Evolutionary conservation across 2,888 invertebrate genomes (phyloP).

Genomic region (Conomelus anceps): DNA sequence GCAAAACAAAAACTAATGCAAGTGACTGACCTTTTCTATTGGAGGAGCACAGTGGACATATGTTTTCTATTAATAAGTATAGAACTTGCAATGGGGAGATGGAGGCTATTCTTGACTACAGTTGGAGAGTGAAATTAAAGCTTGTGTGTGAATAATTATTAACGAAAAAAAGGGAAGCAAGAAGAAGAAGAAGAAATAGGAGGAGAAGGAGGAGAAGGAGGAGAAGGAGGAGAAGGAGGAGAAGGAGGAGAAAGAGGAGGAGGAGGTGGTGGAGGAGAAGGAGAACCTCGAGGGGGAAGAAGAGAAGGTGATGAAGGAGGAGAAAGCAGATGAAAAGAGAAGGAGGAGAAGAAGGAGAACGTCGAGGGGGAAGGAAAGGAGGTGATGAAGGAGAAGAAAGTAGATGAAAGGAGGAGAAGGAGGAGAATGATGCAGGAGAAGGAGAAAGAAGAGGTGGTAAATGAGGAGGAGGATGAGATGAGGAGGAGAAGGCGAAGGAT

Average conservation of each 20-base stretch:
- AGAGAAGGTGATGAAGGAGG: not conserved
- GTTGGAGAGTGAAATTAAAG: not conserved
- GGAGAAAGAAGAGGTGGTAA: not conserved
- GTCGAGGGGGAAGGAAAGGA: too few species aligned
- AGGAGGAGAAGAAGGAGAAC: not conserved
- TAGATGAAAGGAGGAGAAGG: too few species aligned
- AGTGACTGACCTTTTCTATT: not conserved
- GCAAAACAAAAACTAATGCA: not conserved
- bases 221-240: not conserved
- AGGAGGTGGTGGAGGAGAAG: not conserved
- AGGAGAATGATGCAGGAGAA: not conserved
- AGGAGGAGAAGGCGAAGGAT: not conserved
- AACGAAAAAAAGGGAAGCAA: not conserved
- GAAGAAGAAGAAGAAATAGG: not conserved
- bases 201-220: not conserved
- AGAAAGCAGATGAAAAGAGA: not conserved
- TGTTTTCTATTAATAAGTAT: not conserved
- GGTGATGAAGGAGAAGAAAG: too few species aligned
- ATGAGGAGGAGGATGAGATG: not conserved
- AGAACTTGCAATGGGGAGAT: not conserved
- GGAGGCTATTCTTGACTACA: not conserved
- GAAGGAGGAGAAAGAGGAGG: not conserved
- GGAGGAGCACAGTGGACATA: not conserved
- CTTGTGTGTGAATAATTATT: not conserved
- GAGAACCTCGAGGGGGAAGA: not conserved